Evolutionary conservation across 2,888 invertebrate genomes (phyloP).

Genomic region (Limenitis camilla): DNA sequence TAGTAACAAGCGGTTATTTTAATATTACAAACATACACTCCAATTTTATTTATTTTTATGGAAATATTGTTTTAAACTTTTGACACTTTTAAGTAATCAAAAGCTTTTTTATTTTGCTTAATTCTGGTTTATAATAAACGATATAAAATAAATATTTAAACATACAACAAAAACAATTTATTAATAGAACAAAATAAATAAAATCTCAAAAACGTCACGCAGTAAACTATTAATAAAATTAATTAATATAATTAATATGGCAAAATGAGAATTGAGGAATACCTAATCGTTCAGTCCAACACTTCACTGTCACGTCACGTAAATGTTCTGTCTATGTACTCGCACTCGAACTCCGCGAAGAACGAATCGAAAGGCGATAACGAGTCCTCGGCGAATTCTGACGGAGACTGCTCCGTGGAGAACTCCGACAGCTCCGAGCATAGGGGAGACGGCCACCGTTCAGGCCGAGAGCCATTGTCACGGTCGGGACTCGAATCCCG

Average conservation of each 20-base stretch:
- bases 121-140: too few species aligned
- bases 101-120: too few species aligned
- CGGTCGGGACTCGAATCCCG: slow-evolving; percentile 49
- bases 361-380: slow-evolving; percentile 75
- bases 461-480: slow-evolving; percentile 41
- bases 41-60: too few species aligned
- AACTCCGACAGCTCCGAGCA: slow-evolving; percentile 73
- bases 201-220: slow-evolving; percentile 54
- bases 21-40: too few species aligned
- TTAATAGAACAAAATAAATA: slow-evolving; percentile 53
- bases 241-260: slow-evolving; percentile 70
- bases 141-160: slow-evolving; percentile 4
- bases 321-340: slow-evolving; percentile 66
- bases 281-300: slow-evolving; percentile 42
- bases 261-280: slow-evolving; percentile 52
- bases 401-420: slow-evolving; percentile 65
- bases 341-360: slow-evolving; percentile 69
- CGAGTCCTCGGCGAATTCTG: slow-evolving; percentile 69
- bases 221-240: slow-evolving; percentile 50
- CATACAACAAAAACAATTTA: slow-evolving; percentile 57
- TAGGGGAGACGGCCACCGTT: slow-evolving; percentile 61
- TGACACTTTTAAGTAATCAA: too few species aligned
- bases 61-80: too few species aligned
- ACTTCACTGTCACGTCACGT: slow-evolving; percentile 64
- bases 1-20: too few species aligned